Conservation (phyloP, 2,888 invertebrate genomes). For the Drosophila mercatorum region DNA sequence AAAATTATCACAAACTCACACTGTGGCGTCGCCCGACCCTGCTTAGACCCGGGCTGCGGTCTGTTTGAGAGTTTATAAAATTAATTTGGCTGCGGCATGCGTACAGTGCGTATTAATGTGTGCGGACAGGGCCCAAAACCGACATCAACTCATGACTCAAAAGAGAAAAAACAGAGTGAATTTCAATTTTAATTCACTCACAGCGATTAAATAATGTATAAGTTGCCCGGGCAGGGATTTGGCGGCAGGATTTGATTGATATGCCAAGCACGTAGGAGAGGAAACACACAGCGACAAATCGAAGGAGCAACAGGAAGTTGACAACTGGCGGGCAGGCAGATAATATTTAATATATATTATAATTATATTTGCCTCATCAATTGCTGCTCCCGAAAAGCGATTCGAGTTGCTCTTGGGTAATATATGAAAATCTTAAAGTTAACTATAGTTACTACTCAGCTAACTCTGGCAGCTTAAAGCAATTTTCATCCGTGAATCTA, state of each 20-base stretch:
- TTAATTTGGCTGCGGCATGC: constrained; percentile 68
- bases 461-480: neutral
- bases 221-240: constrained; percentile 49
- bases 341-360: constrained; percentile 16
- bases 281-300: constrained; percentile 33
- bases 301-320: constrained; percentile 28
- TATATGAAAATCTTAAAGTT: neutral
- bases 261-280: constrained; percentile 51
- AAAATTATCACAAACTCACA: constrained; percentile 19
- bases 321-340: neutral
- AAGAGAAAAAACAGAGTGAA: constrained; percentile 30
- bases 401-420: no score
- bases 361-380: constrained; percentile 35
- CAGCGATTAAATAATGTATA: constrained; percentile 63
- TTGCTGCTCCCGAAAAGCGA: constrained; percentile 3
- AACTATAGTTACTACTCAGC: neutral
- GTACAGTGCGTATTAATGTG: constrained; percentile 19
- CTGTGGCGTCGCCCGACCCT: neutral
- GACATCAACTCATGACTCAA: constrained; percentile 7
- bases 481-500: neutral
- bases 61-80: constrained; percentile 66
- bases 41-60: constrained; percentile 47
- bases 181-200: constrained; percentile 70
- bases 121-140: constrained; percentile 18
- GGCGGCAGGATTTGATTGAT: constrained; percentile 54